Evolutionary conservation across 2,888 invertebrate species (phyloP).

Genomic region (Drosophila gaucha): DNA sequence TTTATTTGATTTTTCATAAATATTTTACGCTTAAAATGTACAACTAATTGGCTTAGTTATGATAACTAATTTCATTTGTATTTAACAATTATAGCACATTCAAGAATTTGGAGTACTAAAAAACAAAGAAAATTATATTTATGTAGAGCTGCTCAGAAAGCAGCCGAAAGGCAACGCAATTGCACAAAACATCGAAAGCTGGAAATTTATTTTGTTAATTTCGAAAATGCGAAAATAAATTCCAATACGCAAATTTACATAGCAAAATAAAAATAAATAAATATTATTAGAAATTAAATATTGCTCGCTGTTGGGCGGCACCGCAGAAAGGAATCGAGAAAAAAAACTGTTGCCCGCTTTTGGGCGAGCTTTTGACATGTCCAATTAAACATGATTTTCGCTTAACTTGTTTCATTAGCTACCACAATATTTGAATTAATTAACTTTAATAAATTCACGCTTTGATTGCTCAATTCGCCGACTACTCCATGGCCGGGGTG

Average conservation of each 20-base stretch:
- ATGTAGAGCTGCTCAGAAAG: constrained; percentile 22
- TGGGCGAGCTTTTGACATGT: constrained; percentile 35
- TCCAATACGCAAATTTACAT: constrained; percentile 20
- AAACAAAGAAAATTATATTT: constrained; percentile 35
- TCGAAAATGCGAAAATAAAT: constrained; percentile 9
- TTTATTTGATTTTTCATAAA: constrained; percentile 78
- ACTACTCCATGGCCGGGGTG: constrained; percentile 56
- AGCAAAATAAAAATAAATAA: constrained; percentile 12
- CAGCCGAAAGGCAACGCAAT: constrained; percentile 61
- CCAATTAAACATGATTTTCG: constrained; percentile 43
- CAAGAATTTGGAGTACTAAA: constrained; percentile 58
- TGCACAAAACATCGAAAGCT: constrained; percentile 53
- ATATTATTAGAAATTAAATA: constrained; percentile 10
- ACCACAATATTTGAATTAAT: constrained; percentile 71
- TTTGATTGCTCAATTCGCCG: constrained; percentile 61
- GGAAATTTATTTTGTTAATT: constrained; percentile 41
- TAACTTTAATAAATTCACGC: constrained; percentile 76
- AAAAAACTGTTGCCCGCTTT: constrained; percentile 30
- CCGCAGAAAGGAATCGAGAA: constrained; percentile 10
- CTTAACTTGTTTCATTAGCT: constrained; percentile 60
- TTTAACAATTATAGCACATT: constrained; percentile 83
- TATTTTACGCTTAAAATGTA: constrained; percentile 73
- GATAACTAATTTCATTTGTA: constrained; percentile 60
- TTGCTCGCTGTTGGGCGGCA: constrained; percentile 28
- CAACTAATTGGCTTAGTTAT: constrained; percentile 74